phyloP scores from a whole-genome alignment of 92 coral and sea anemone genomes.

The Anthopleura xanthogrammica region DNA sequence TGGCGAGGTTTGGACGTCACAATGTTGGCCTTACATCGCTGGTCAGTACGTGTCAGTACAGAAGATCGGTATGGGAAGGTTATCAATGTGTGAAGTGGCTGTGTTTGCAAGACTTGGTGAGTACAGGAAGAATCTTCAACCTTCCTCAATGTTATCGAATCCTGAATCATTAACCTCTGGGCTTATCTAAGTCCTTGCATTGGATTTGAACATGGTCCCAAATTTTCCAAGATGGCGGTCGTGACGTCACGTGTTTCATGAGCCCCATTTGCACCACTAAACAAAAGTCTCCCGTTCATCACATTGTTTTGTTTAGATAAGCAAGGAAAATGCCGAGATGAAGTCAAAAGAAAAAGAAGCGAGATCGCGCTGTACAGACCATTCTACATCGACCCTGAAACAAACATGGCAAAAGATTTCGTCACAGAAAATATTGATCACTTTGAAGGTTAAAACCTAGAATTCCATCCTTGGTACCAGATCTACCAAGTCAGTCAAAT shows the following conservation, averaged over 20 bases:
- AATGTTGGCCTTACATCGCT: constrained; percentile 70
- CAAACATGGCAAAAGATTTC: not conserved
- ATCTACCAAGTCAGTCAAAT: no score
- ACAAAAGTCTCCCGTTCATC: not conserved
- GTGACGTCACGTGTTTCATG: no score
- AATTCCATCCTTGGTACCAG: not conserved
- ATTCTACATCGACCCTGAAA: constrained; percentile 13
- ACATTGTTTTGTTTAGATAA: constrained; percentile 35
- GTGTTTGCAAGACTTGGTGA: constrained; percentile 76
- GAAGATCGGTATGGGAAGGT: constrained; percentile 53
- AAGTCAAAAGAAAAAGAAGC: constrained; percentile 48
- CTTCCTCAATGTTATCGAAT: no score
- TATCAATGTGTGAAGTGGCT: constrained; percentile 74
- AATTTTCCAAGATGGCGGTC: no score
- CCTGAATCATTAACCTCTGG: no score
- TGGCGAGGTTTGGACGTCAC: constrained; percentile 79
- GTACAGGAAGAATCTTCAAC: not conserved
- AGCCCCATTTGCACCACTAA: no score
- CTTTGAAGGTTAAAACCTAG: not conserved
- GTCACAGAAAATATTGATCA: not conserved
- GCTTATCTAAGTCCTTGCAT: no score
- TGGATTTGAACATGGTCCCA: no score
- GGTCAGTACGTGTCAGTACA: constrained; percentile 72
- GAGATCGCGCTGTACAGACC: constrained; percentile 37
- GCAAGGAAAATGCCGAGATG: constrained; percentile 63